Evolutionary conservation across 2,888 invertebrate genomes (phyloP).

Genomic region (Steromphala cineraria): DNA sequence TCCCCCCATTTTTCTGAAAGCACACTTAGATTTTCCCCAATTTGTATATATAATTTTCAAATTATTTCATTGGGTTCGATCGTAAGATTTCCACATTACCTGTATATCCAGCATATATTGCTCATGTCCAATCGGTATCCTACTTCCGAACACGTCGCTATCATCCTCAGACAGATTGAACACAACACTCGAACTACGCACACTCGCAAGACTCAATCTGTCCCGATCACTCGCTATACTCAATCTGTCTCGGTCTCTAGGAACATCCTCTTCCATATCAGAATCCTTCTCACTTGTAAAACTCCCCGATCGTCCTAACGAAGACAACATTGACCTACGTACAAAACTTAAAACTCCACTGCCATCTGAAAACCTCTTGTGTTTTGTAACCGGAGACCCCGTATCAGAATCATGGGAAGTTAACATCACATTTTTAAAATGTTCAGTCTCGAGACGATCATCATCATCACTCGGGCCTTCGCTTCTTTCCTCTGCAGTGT

Average conservation of each 20-base stretch:
- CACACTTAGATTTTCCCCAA: too few relatives aligned
- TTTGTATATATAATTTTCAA: too few relatives aligned
- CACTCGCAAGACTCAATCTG: slow-evolving; percentile 28
- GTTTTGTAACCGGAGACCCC: background rate
- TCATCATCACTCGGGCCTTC: slow-evolving; percentile 3
- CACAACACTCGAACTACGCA: slow-evolving; percentile 20
- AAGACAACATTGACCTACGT: slow-evolving; percentile 30
- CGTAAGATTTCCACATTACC: background rate
- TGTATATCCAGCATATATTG: background rate
- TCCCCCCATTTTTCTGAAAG: too few relatives aligned
- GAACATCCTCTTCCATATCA: slow-evolving; percentile 32
- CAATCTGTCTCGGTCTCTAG: background rate
- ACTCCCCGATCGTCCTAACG: slow-evolving; percentile 34
- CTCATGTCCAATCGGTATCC: background rate
- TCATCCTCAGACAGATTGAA: slow-evolving; percentile 22
- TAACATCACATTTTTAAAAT: background rate
- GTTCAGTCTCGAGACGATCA: background rate
- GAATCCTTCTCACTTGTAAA: slow-evolving; percentile 34
- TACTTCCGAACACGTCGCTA: slow-evolving; percentile 11
- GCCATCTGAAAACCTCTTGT: background rate
- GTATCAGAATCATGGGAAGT: background rate
- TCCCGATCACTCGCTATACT: background rate
- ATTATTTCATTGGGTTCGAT: too few relatives aligned
- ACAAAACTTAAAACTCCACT: slow-evolving; percentile 15
- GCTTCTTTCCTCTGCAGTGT: slow-evolving; percentile 18